Evolutionary conservation across 2,113 vertebrate genomes (phyloP), one percentile per base, ranked within the genome.

Genomic region (Hippocampus mohnikei): DNA sequence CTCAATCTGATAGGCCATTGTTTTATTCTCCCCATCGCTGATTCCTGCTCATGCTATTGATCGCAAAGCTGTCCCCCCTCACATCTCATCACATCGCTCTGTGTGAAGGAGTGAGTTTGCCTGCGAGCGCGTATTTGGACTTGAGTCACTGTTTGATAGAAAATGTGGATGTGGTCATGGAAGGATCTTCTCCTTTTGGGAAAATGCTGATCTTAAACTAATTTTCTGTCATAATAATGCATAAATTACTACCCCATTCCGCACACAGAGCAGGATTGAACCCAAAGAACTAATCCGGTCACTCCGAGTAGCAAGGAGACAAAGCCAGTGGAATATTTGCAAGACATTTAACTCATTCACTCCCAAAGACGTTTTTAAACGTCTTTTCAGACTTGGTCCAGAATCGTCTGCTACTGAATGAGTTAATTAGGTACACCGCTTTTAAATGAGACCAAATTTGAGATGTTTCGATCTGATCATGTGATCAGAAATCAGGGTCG

Each of bases 1-100:
- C 94, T 91, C 93, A 92, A 94, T 95, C 94, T 94, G 94, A 94
- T 94, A 93, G 75, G 68, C 91, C 87, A 95, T 95, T 95, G 94
- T 91, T 93, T 95, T 94, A 87, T 90, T 90, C 88, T 91, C 83
- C 87, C 92, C 87, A 74, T 93, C 91, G 90, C 92, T 91, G 92
- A 95, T 94, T 94, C 86, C 88, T 93, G 93, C 93, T 87, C 69
- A 81, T 46, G 86, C 89, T 91, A 94, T 95, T 87, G 94, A 95
- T 95, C 91, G 74, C 48, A 50, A 80, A 84, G 83, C 85, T 88
- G 90, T 88, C 75, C 81, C 25, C 85, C 72, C 75, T 74, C 66
- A 85, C 83, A 81, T 87, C 91, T 91, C 87, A 72, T 94, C 93
- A 93, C 92, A 91, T 92, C 87, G 81, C 76, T 72, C 46, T 44